These are phyloP conservation scores for Catostylus mosaicus DNA, from an alignment of 30 jellyfish, hydroid and myxozoan species.

Conservation along the genomic window DNA sequence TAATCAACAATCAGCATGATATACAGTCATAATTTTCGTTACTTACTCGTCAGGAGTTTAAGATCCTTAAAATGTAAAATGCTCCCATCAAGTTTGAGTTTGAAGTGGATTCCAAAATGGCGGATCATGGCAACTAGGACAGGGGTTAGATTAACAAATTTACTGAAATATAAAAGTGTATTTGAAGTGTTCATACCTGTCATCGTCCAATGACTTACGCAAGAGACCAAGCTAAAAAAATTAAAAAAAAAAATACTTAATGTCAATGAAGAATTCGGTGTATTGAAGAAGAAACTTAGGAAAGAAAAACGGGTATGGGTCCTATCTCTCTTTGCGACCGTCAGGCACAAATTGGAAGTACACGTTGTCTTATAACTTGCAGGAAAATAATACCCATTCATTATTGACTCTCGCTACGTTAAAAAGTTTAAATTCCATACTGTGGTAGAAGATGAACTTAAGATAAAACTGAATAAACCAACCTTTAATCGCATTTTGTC, in stretches of 20 bases:
- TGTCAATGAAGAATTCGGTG: not conserved
- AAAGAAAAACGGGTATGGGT: not conserved
- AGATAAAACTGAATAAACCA: not conserved
- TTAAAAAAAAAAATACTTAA: not conserved
- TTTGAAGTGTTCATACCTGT: slow-evolving; percentile 17
- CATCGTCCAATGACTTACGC: slow-evolving; percentile 33
- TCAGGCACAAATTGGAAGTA: not conserved
- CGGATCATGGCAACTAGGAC: not conserved
- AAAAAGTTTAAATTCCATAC: not conserved
- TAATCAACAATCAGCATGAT: not conserved
- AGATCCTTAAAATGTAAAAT: not conserved
- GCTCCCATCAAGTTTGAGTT: not conserved
- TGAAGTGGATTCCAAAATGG: not conserved
- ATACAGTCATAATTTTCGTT: not conserved
- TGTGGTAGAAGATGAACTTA: not conserved
- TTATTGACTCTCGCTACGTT: not conserved
- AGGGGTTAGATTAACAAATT: not conserved
- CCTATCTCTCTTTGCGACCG: not conserved
- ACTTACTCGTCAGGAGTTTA: not conserved
- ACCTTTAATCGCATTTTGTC: slow-evolving; percentile 63
- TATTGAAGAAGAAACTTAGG: not conserved
- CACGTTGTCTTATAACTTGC: not conserved
- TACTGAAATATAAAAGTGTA: not conserved
- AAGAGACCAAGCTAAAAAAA: slow-evolving; percentile 64
- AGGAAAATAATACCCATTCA: not conserved